Conservation (phyloP, 2,113 vertebrate species). For the Dendropsophus ebraccatus region DNA sequence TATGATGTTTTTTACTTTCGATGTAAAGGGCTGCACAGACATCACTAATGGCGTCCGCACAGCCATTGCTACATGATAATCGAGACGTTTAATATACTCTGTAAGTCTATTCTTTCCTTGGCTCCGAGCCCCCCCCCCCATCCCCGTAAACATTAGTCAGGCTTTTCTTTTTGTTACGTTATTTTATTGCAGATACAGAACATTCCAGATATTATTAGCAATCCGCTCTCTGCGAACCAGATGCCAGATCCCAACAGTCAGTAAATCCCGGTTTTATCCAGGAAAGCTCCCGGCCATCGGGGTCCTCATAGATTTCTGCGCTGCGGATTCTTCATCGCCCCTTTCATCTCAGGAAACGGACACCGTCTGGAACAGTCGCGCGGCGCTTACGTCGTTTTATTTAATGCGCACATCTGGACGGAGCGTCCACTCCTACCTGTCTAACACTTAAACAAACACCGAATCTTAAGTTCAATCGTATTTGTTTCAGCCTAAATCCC, state of each 20-base stretch:
- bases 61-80: too few species aligned
- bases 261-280: neutral
- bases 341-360: conserved; percentile 1
- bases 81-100: too few species aligned
- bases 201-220: neutral
- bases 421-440: neutral
- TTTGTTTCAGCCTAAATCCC: neutral
- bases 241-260: neutral
- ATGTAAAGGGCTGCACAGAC: too few species aligned
- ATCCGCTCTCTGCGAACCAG: neutral
- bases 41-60: too few species aligned
- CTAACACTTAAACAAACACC: neutral
- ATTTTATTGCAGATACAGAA: neutral
- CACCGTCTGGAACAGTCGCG: neutral
- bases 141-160: neutral
- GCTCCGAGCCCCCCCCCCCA: neutral
- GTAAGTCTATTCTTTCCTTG: neutral
- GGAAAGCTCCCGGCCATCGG: neutral
- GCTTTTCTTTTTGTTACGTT: neutral
- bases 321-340: neutral
- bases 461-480: neutral
- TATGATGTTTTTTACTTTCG: too few species aligned
- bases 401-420: conserved; percentile 7
- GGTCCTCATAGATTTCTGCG: neutral
- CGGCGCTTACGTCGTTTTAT: neutral